These are phyloP conservation scores for Chrysaora quinquecirrha DNA, from an alignment of 30 jellyfish, hydroid and myxozoan species.

Conservation along the genomic window DNA sequence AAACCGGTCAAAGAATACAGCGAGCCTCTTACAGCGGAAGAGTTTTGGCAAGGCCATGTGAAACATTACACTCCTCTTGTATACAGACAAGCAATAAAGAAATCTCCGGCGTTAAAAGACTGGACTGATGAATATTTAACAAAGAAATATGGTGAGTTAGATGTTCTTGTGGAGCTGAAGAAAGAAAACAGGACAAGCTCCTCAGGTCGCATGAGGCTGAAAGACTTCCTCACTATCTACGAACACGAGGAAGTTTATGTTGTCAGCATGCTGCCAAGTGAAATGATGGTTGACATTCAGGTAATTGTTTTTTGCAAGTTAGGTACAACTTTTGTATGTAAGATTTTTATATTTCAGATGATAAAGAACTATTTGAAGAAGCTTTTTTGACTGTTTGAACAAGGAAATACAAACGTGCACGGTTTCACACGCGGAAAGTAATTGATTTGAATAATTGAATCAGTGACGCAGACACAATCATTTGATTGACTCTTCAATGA, in stretches of 20 bases:
- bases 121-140: constrained; percentile 90
- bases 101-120: constrained; percentile 79
- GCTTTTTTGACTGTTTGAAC: no score
- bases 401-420: no score
- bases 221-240: constrained; percentile 66
- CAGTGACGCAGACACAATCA: no score
- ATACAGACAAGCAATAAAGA: constrained; percentile 57
- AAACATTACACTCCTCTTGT: constrained; percentile 78
- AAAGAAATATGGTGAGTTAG: constrained; percentile 79
- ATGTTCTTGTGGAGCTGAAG: constrained; percentile 86
- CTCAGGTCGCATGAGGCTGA: constrained; percentile 87
- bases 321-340: no score
- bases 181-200: constrained; percentile 75
- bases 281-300: constrained; percentile 88
- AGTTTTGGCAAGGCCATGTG: constrained; percentile 77
- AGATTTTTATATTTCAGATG: no score
- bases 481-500: no score
- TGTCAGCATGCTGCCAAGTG: constrained; percentile 84
- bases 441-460: no score
- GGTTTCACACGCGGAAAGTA: no score
- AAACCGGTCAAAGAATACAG: constrained; percentile 77
- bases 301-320: constrained; percentile 47
- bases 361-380: no score
- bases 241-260: constrained; percentile 80
- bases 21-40: constrained; percentile 75